phyloP scores from a whole-genome alignment of 1,140 invertebrate species.

The Drosophila aff. region DNA sequence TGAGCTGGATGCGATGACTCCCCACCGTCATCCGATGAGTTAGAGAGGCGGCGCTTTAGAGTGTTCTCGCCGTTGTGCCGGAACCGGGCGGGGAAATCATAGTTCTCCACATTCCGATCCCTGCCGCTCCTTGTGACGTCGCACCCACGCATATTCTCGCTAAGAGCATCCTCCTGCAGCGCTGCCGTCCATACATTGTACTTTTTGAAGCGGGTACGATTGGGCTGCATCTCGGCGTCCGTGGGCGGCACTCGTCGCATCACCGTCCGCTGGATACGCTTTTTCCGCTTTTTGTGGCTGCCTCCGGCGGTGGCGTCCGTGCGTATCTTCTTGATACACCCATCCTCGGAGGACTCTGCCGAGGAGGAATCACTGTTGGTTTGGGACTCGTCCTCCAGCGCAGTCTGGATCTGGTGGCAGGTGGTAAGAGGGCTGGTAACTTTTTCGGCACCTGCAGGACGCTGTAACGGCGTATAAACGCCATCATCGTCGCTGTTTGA shows the following conservation, averaged over 20 bases:
- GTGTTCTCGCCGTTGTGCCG: constrained; percentile 69
- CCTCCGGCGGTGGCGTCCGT: constrained; percentile 56
- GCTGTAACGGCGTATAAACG: constrained; percentile 85
- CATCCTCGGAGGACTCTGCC: constrained; percentile 72
- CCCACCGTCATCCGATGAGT: constrained; percentile 69
- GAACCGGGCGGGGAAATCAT: constrained; percentile 85
- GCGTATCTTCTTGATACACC: constrained; percentile 76
- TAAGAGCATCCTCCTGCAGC: constrained; percentile 87
- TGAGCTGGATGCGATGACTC: constrained; percentile 57
- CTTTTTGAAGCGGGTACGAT: constrained; percentile 85
- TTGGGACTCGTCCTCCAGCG: constrained; percentile 67
- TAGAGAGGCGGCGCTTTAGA: constrained; percentile 81
- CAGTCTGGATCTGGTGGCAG: constrained; percentile 66
- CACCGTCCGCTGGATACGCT: constrained; percentile 84
- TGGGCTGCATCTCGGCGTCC: constrained; percentile 69
- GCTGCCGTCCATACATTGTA: constrained; percentile 88
- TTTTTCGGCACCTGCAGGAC: constrained; percentile 71
- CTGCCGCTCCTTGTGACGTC: constrained; percentile 86
- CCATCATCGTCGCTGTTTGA: constrained; percentile 71
- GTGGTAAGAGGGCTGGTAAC: constrained; percentile 53
- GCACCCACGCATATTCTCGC: constrained; percentile 87
- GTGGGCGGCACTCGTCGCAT: constrained; percentile 86
- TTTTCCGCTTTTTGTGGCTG: constrained; percentile 57
- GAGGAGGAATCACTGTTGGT: constrained; percentile 70
- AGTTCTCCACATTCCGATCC: constrained; percentile 87